Evolutionary conservation across 1,140 invertebrate species (phyloP).

Genomic region (Anastrepha obliqua): DNA sequence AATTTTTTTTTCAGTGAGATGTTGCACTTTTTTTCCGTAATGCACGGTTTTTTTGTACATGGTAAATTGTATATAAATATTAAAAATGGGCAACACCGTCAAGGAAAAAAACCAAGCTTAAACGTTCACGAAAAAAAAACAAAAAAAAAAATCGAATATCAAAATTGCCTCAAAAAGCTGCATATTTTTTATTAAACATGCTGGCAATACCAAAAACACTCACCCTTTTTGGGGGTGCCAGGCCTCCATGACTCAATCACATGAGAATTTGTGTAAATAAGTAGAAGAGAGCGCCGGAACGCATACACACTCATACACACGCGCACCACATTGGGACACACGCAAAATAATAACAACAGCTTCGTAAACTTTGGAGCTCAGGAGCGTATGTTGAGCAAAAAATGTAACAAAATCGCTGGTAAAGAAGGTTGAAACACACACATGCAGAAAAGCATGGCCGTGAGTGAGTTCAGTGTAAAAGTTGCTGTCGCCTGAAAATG

Average conservation of each 20-base stretch:
- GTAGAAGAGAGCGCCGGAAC: not conserved
- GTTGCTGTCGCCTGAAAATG: constrained; percentile 66
- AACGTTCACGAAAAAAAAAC: no score
- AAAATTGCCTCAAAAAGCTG: no score
- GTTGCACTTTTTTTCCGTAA: no score
- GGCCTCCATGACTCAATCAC: not conserved
- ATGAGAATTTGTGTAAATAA: not conserved
- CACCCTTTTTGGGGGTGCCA: not conserved
- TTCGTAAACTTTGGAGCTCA: not conserved
- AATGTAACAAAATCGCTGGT: not conserved
- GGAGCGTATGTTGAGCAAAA: not conserved
- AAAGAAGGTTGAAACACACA: constrained; percentile 25
- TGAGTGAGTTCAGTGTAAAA: constrained; percentile 65
- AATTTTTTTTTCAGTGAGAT: no score
- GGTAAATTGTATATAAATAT: no score
- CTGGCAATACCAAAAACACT: not conserved
- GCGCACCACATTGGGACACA: not conserved
- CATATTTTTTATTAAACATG: no score
- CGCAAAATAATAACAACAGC: not conserved
- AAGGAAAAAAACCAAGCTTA: no score
- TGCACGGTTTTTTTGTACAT: no score
- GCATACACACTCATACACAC: not conserved
- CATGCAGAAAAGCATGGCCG: not conserved
- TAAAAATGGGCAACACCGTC: no score
- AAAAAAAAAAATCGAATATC: no score